Evolutionary conservation across 2,797 vertebrate species (phyloP), one percentile per base, ranked within the genome.

Genomic region (Cryptoprocta ferox): DNA sequence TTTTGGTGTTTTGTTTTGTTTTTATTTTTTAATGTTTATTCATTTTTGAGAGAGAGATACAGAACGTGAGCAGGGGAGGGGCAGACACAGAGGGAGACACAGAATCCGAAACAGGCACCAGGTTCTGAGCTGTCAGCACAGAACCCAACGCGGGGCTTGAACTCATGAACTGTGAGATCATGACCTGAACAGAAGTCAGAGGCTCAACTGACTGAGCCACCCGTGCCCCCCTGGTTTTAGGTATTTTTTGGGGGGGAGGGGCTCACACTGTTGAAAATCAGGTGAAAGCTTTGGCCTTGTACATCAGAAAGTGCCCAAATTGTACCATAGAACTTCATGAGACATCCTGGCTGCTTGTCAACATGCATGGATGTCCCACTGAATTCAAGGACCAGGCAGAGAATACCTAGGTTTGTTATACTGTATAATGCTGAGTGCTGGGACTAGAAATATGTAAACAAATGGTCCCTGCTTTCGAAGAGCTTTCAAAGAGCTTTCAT

Each of bases 401-500:
- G 21, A 68, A 35, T 32, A 73, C 3, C 15, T 68, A 53, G 16
- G 39, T 76, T 85, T 8, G 1, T 81, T 90, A 81, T 11, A 66
- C 15, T 26, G 1, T 16, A 30, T 32, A 87, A 12, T 42, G 48
- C 39, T 1, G 11, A 48, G 32, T 70, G 48, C 56, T 37, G 37
- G 70, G 85, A 92, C 32, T 42, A 45, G 32, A 91, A 94, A 81
- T 48, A 42, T 50, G 24, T 37, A 73, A 86, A 82, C 61, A 89
- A 78, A 75, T 14, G 28, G 15, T 80, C 5, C 37, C 26, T 86
- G 21, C 56, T 94, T 94, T 84, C 75, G 56, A 95, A 89, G 70
- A 73, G 13, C 39, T 92, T 95, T 82, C 84, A 65, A 95, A 89
- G 70, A 73, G 13, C 39, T 92, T 95, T 82, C 84, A 65, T 45